phyloP scores from a whole-genome alignment of 2,113 vertebrate species.

The Romanogobio albipinnatus region DNA sequence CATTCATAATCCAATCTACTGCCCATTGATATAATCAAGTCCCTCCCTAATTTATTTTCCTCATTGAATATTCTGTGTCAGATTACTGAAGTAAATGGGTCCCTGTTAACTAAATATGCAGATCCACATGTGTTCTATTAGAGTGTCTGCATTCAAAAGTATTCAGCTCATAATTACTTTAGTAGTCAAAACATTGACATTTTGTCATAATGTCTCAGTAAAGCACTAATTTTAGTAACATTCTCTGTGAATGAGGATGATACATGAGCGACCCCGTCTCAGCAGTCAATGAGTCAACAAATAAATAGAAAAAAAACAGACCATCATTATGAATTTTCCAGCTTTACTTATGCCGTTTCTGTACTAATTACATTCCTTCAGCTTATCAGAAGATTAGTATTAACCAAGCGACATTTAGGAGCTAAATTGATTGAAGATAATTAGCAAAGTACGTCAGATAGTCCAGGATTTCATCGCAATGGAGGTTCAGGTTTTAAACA shows the following conservation, averaged over 20 bases:
- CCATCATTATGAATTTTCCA: not conserved
- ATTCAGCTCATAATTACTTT: not conserved
- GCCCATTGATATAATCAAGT: not conserved
- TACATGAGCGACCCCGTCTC: not conserved
- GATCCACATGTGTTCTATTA: not conserved
- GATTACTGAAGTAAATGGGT: not conserved
- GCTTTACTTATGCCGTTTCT: not conserved
- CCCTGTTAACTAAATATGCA: not conserved
- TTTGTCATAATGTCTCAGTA: not conserved
- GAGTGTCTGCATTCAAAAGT: not conserved
- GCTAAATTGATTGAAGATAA: slow-evolving; percentile 27
- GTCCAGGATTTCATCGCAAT: slow-evolving; percentile 1
- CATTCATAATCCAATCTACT: not conserved
- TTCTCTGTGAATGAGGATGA: not conserved
- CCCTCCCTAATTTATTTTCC: not conserved
- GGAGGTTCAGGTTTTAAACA: slow-evolving; percentile 21
- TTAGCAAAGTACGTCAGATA: slow-evolving; percentile 8
- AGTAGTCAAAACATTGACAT: slow-evolving; percentile 8
- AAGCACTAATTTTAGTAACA: not conserved
- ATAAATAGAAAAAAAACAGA: not conserved
- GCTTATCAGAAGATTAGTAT: slow-evolving; percentile 42
- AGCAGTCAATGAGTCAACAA: slow-evolving; percentile 4
- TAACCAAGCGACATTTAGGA: not conserved
- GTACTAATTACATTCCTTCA: slow-evolving; percentile 28
- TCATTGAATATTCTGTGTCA: not conserved